phyloP scores from a whole-genome alignment of 2,797 vertebrate species.

The Netta rufina region DNA sequence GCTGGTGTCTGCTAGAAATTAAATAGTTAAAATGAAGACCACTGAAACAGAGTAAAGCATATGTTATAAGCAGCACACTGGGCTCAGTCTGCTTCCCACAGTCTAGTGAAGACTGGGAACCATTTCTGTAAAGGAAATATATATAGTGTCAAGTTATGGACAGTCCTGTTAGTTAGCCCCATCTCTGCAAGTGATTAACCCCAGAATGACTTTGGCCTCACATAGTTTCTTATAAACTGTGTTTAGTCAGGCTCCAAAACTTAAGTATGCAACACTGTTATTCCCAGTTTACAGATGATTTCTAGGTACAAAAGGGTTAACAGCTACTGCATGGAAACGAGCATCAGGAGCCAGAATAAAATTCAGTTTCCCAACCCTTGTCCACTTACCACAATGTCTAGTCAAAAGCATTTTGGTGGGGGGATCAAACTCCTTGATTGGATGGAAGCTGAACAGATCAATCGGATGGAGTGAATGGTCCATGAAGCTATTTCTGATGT shows the following conservation, averaged over 20 bases:
- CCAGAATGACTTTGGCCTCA: conserved; percentile 35
- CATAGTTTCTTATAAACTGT: conserved; percentile 25
- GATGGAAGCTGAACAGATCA: too few relatives aligned
- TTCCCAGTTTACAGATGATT: conserved; percentile 28
- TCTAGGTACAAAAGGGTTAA: conserved; percentile 15
- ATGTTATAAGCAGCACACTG: conserved; percentile 1
- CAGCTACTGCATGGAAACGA: conserved; percentile 27
- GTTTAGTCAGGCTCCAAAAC: conserved; percentile 31
- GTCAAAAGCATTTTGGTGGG: not conserved
- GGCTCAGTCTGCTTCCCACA: conserved; percentile 49
- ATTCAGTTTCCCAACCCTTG: not conserved
- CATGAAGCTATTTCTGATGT: conserved; percentile 23
- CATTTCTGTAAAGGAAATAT: conserved; percentile 63
- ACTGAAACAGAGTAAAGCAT: conserved; percentile 31
- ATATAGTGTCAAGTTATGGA: conserved; percentile 57
- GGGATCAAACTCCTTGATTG: not conserved
- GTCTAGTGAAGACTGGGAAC: conserved; percentile 60
- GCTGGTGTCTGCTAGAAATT: not conserved
- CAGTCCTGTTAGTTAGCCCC: conserved; percentile 26
- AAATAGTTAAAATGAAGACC: conserved; percentile 44
- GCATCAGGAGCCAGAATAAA: not conserved
- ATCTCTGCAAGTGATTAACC: conserved; percentile 58
- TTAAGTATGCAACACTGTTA: not conserved
- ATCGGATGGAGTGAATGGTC: not conserved
- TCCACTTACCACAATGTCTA: not conserved